phyloP scores from a whole-genome alignment of 2,113 vertebrate genomes.

The Notarius quadriscutis region DNA sequence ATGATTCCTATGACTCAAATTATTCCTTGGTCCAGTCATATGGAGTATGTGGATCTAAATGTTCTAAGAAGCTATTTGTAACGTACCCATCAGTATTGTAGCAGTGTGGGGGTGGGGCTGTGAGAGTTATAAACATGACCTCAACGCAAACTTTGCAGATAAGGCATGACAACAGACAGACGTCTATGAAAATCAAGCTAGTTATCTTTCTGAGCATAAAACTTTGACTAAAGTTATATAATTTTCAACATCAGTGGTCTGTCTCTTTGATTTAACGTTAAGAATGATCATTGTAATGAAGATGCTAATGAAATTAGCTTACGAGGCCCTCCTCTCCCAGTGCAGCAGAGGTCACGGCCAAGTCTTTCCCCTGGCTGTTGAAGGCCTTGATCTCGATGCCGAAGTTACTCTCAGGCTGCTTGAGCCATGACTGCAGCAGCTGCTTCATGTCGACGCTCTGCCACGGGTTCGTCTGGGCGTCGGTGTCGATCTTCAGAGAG shows the following conservation, averaged over 20 bases:
- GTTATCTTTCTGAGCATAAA: not conserved
- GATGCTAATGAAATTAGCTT: slow-evolving; percentile 54
- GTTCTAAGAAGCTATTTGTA: too few species aligned
- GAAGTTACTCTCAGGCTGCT: slow-evolving; percentile 85
- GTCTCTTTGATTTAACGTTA: not conserved
- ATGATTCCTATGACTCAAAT: too few species aligned
- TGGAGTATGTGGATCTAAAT: too few species aligned
- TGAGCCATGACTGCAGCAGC: slow-evolving; percentile 85
- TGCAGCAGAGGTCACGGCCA: slow-evolving; percentile 83
- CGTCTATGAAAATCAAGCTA: not conserved
- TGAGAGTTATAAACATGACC: not conserved
- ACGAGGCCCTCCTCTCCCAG: slow-evolving; percentile 86
- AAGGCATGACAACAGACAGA: not conserved
- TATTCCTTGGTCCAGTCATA: too few species aligned
- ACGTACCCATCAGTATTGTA: not conserved
- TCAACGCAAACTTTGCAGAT: too few species aligned
- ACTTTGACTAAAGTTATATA: not conserved
- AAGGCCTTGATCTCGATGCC: slow-evolving; percentile 89
- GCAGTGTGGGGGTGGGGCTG: not conserved
- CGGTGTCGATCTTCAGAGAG: slow-evolving; percentile 84
- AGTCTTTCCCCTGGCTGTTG: slow-evolving; percentile 81
- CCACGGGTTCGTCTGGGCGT: slow-evolving; percentile 83
- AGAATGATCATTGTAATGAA: not conserved
- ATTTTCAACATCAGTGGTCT: not conserved
- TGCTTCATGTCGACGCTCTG: slow-evolving; percentile 88